phyloP scores from a whole-genome alignment of 1,140 invertebrate genomes.

The Orchesella cincta region DNA sequence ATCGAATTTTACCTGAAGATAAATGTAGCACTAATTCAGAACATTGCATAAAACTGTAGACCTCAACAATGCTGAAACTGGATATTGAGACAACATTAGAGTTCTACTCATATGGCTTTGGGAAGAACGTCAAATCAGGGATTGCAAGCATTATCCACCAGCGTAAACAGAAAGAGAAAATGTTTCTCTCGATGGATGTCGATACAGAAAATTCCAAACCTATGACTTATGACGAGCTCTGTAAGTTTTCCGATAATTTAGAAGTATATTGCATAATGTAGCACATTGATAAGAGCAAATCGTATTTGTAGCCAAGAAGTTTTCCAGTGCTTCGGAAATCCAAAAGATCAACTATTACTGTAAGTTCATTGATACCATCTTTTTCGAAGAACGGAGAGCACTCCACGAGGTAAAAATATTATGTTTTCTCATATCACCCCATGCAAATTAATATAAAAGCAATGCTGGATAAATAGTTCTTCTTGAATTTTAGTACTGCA shows the following conservation, averaged over 20 bases:
- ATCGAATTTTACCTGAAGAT: too few species aligned
- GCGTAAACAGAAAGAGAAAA: not conserved
- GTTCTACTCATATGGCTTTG: not conserved
- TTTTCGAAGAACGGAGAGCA: not conserved
- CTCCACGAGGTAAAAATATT: constrained; percentile 4
- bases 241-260: not conserved
- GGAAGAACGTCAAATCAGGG: not conserved
- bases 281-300: not conserved
- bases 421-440: too few species aligned
- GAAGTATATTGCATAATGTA: not conserved
- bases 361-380: constrained; percentile 9
- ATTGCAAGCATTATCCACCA: not conserved
- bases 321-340: not conserved
- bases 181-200: not conserved
- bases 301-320: not conserved
- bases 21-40: not conserved
- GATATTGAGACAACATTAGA: not conserved
- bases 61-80: constrained; percentile 11
- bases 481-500: constrained; percentile 3
- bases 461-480: not conserved
- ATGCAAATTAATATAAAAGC: too few species aligned
- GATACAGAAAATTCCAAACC: not conserved
- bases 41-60: not conserved
- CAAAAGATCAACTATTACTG: constrained; percentile 6
- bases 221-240: not conserved